Percentiles rank a stretch among this genome's conserved stretches.
Conservation (phyloP, 2,797 vertebrate genomes). For the Phoebastria nigripes region DNA sequence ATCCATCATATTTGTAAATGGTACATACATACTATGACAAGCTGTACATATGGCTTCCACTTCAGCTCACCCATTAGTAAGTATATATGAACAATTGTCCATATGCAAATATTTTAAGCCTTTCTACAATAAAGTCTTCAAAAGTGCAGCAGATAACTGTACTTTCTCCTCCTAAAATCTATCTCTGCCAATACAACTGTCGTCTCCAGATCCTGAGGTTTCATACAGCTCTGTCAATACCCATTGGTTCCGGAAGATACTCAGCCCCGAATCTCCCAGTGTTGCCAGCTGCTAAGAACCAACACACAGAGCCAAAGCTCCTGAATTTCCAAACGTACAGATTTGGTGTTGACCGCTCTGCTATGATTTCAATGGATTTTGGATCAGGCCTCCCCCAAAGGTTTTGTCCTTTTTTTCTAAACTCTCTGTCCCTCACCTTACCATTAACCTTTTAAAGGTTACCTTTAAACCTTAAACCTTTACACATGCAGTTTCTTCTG, state of each 20-base stretch:
- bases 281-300: background rate
- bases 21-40: fast-evolving
- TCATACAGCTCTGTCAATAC: background rate
- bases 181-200: background rate
- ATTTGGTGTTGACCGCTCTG: background rate
- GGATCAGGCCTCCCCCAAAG: background rate
- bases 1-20: background rate
- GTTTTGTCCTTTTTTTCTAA: background rate
- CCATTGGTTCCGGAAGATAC: background rate
- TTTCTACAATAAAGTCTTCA: background rate
- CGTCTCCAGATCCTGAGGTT: background rate
- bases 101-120: background rate
- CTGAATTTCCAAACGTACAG: background rate
- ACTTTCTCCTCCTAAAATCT: background rate
- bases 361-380: background rate
- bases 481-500: fast-evolving
- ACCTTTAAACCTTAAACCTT: background rate
- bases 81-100: background rate
- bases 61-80: background rate
- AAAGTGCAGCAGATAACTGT: background rate
- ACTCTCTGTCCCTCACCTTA: background rate
- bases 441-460: background rate
- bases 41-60: background rate
- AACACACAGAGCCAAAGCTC: fast-evolving
- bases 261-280: background rate